Evolutionary conservation across 2,113 vertebrate species (phyloP).

Genomic region (Suricata suricatta): DNA sequence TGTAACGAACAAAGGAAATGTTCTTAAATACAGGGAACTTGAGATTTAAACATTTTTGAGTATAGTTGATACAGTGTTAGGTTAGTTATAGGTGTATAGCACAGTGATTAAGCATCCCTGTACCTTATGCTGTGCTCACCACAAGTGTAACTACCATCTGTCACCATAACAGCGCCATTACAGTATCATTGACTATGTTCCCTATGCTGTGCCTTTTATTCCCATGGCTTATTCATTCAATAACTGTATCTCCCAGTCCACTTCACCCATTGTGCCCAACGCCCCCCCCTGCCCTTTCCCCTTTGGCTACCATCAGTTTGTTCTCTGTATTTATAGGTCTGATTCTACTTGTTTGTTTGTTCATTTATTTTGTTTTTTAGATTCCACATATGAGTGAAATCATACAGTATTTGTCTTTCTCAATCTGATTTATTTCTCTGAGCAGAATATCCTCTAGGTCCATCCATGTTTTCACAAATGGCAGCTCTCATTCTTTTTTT

Average conservation of each 20-base stretch:
- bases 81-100: neutral
- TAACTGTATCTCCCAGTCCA: neutral
- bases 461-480: neutral
- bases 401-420: neutral
- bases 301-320: neutral
- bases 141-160: neutral
- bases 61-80: neutral
- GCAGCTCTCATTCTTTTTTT: neutral
- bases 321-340: neutral
- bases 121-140: neutral
- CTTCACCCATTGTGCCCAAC: neutral
- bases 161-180: neutral
- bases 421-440: neutral
- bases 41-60: neutral
- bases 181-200: neutral
- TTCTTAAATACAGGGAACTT: neutral
- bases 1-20: constrained; percentile 33
- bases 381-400: neutral
- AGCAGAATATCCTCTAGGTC: neutral
- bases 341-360: neutral
- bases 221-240: neutral
- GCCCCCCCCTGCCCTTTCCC: too few relatives aligned
- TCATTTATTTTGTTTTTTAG: neutral
- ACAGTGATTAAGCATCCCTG: neutral
- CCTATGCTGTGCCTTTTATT: neutral